Base-by-base conservation (phyloP, 2,113 vertebrate genomes). In the Isurus oxyrinchus region DNA sequence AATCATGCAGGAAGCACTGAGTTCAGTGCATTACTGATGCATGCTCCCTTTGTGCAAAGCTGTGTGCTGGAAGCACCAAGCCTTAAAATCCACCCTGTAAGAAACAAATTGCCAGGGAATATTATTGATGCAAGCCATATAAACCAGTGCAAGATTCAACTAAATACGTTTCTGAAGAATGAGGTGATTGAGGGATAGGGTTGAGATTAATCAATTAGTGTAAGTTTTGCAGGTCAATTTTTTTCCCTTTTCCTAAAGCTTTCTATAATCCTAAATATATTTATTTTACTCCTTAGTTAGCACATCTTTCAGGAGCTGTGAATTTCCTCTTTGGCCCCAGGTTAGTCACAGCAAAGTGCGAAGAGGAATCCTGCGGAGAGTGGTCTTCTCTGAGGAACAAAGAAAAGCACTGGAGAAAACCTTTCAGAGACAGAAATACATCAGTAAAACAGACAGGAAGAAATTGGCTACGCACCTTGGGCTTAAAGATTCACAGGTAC, bases 401-500 rank as follows among this genome's bases (percentile, higher is more conserved):
- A 98, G 99, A 96, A 99, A 98, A 97, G 98, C 99, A 97, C 98
- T 99, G 97, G 99, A 99, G 98, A 99, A 98, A 98, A 99, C 98
- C 97, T 99, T 99, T 97, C 98, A 99, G 97, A 98, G 98, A 97
- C 99, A 99, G 97, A 99, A 99, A 97, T 99, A 99, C 96, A 99
- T 99, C 98, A 99, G 99, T 98, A 99, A 99, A 97, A 98, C 98
- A 90, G 99, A 99, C 97, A 98, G 99, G 95, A 99, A 99, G 98
- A 99, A 99, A 97, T 98, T 99, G 96, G 99, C 99, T 93, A 97
- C 98, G 96, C 98, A 97, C 96, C 98, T 99, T 97, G 98, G 98
- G 96, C 98, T 99, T 90, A 99, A 99, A 97, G 99, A 99, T 97
- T 99, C 99, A 96, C 99, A 99, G 99, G 99, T 99, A 98, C 0